Evolutionary conservation across 2,888 invertebrate species (phyloP), one percentile per base, ranked within the genome.

Genomic region (Acleris holmiana): DNA sequence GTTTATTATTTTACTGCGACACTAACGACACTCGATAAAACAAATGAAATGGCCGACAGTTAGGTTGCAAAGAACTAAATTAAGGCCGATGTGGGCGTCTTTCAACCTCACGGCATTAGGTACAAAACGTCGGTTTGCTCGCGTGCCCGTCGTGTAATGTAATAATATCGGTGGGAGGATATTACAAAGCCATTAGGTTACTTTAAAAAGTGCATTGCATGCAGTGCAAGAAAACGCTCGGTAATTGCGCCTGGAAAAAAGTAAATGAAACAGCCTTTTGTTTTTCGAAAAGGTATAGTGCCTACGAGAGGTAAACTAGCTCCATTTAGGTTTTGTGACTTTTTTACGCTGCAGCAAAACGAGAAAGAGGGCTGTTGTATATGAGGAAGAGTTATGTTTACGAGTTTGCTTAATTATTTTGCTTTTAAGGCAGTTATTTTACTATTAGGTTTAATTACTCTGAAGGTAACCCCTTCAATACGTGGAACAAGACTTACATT

Each of bases 111-210:
- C 68, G 69, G 73, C 77, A 81, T 81, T 79, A 80, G 76, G 72
- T 67, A 71, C 73, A 71, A 74, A 64, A 71, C 70, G 66, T 69
- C 64, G 61, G 21, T 67, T 66, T 61, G 65, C 71, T 81, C 72
- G 84, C 83, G 78, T 80, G 83, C 74, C 67, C 73, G 70, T 47
- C 29, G 66, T 71, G 67, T 80, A 80, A 80, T 77, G 75, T 78
- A 79, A 82, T 83, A 81, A 79, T 79, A 83, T 83, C 79, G 69
- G 72, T 73, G 66, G 67, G 70, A 68, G 75, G 69, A 77, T 80
- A 83, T 84, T 83, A 83, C 79, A 78, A 81, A 81, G 74, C 76
- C 76, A 83, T 86, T 85, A 79, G 49, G 48, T 54, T 55, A 72
- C 76, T 75, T 70, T 75, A 75, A 80, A 80, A 77, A 75, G 67